phyloP scores from a whole-genome alignment of 1,140 invertebrate genomes.

The Hirudo medicinalis region DNA sequence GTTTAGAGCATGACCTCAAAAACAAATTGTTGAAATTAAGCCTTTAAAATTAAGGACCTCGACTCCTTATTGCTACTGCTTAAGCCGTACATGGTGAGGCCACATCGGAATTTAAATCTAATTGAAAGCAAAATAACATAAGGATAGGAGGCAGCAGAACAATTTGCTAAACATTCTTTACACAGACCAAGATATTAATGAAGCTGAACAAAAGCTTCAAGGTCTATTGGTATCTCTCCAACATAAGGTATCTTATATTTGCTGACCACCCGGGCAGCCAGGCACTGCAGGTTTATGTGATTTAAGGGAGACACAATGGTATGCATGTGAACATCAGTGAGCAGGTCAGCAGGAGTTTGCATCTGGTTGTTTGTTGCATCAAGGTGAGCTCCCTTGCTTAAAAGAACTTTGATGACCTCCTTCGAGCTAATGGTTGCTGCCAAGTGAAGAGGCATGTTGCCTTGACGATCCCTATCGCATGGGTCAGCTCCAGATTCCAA shows the following conservation, averaged over 20 bases:
- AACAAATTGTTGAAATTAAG: no score
- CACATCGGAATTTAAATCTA: no score
- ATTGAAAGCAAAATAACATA: no score
- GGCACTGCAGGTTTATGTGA: slow-evolving; percentile 63
- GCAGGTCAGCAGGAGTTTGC: slow-evolving; percentile 58
- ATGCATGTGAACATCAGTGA: slow-evolving; percentile 36
- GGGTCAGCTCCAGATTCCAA: slow-evolving; percentile 67
- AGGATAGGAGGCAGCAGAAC: no score
- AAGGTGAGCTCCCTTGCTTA: slow-evolving; percentile 67
- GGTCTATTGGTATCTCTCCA: slow-evolving; percentile 46
- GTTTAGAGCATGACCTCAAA: no score
- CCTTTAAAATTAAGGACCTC: no score
- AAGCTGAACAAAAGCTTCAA: slow-evolving; percentile 28
- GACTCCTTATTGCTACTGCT: no score
- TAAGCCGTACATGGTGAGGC: no score
- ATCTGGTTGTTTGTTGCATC: slow-evolving; percentile 68
- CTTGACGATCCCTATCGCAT: slow-evolving; percentile 52
- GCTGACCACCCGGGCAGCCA: slow-evolving; percentile 61
- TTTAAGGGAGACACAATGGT: slow-evolving; percentile 62
- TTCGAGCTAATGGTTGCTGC: slow-evolving; percentile 47
- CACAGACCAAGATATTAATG: slow-evolving; percentile 18
- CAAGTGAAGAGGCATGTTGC: slow-evolving; percentile 70
- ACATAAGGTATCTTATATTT: slow-evolving; percentile 50
- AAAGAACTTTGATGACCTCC: slow-evolving; percentile 54
- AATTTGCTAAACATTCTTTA: no score